phyloP scores from a whole-genome alignment of 2,797 vertebrate species.

The Parotocinclus haroldoi region DNA sequence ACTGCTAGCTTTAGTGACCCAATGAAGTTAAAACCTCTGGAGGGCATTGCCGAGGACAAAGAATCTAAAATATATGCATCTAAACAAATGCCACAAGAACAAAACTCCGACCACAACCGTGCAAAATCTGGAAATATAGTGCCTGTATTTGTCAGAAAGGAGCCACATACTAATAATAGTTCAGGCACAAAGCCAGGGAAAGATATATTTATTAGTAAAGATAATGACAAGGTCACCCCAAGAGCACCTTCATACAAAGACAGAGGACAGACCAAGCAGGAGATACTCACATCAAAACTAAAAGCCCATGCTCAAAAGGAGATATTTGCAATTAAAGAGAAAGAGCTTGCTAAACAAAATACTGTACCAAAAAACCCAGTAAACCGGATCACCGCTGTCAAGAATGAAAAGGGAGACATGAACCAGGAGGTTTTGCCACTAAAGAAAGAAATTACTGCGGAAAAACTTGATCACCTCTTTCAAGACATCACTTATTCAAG shows the following conservation, averaged over 20 bases:
- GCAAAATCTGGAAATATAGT: slow-evolving; percentile 31
- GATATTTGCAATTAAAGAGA: slow-evolving; percentile 77
- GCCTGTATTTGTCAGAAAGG: slow-evolving; percentile 33
- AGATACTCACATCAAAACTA: slow-evolving; percentile 75
- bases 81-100: slow-evolving; percentile 20
- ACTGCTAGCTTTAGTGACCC: slow-evolving; percentile 51
- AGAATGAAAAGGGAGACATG: slow-evolving; percentile 49
- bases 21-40: slow-evolving; percentile 63
- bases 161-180: slow-evolving; percentile 14
- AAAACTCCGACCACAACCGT: slow-evolving; percentile 30
- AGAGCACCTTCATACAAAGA: slow-evolving; percentile 62
- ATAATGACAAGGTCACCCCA: slow-evolving; percentile 43
- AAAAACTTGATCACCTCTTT: slow-evolving; percentile 52
- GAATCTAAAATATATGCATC: slow-evolving; percentile 30
- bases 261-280: slow-evolving; percentile 71
- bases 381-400: slow-evolving; percentile 49
- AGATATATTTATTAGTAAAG: slow-evolving; percentile 48
- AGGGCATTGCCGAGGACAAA: slow-evolving; percentile 27
- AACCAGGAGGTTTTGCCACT: slow-evolving; percentile 40
- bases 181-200: neutral
- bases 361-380: slow-evolving; percentile 56
- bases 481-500: slow-evolving; percentile 47
- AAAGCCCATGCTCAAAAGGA: slow-evolving; percentile 80
- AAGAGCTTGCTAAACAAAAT: slow-evolving; percentile 62
- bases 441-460: slow-evolving; percentile 51